Conservation (phyloP, 2,888 invertebrate species). For the Incurvaria masculella region DNA sequence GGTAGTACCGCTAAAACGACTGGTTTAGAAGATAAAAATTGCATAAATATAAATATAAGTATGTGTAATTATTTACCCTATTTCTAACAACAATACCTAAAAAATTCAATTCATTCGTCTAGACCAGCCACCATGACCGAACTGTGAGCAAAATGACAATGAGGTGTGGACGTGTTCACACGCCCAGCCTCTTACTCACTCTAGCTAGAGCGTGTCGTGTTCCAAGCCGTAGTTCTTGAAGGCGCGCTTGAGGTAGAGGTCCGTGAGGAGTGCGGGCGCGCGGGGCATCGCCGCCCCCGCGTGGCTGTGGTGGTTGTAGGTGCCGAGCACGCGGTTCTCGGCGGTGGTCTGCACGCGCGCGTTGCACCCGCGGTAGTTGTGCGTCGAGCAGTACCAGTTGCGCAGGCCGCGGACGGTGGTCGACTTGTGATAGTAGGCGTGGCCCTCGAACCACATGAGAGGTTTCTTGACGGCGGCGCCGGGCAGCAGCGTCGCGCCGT, state of each 20-base stretch:
- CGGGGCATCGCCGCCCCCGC: not conserved
- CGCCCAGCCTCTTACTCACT: no score
- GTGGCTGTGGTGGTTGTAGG: slow-evolving; percentile 5
- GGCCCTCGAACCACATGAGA: slow-evolving; percentile 32
- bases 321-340: slow-evolving; percentile 2
- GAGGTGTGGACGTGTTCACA: no score
- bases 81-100: no score
- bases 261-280: slow-evolving; percentile 10
- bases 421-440: slow-evolving; percentile 41
- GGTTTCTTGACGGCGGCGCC: slow-evolving; percentile 34
- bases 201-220: not conserved
- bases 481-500: not conserved
- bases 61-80: no score
- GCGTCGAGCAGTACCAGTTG: slow-evolving; percentile 44
- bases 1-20: no score
- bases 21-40: no score
- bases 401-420: slow-evolving; percentile 33
- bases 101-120: no score
- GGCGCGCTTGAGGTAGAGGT: not conserved
- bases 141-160: no score
- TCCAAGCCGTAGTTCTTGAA: not conserved
- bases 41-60: no score
- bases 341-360: slow-evolving; percentile 18
- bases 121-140: no score
- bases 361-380: slow-evolving; percentile 40